Percentiles rank a stretch among this genome's conserved stretches.
These are phyloP conservation scores for Blastobasis lacticolella DNA, from an alignment of 2,888 invertebrate genomes.

Conservation along the genomic window DNA sequence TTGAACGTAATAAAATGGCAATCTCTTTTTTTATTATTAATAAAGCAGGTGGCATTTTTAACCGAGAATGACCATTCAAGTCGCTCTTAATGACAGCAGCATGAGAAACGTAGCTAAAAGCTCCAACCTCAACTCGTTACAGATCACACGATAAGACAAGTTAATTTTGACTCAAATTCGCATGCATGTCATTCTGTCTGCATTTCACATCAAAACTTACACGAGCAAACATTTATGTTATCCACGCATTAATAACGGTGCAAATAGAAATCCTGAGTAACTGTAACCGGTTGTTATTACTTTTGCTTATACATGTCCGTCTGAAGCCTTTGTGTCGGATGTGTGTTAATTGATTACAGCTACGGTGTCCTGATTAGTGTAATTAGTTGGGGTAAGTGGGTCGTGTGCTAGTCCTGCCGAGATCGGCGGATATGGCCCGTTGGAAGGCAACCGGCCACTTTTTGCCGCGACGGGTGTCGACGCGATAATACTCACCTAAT, in stretches of 20 bases:
- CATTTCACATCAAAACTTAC: slow-evolving; percentile 22
- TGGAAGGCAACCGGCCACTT: slow-evolving; percentile 33
- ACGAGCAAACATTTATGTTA: slow-evolving; percentile 31
- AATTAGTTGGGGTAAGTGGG: slow-evolving; percentile 46
- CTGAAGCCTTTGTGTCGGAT: slow-evolving; percentile 36
- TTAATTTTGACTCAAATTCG: slow-evolving; percentile 13
- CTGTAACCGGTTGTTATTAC: slow-evolving; percentile 26
- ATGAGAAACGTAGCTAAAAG: too few relatives aligned
- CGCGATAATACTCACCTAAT: slow-evolving; percentile 47
- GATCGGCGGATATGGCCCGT: slow-evolving; percentile 22
- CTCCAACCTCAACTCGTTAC: slow-evolving; percentile 9
- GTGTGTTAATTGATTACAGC: slow-evolving; percentile 60
- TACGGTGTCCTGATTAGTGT: slow-evolving; percentile 45
- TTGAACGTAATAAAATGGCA: too few relatives aligned
- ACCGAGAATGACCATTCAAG: not conserved
- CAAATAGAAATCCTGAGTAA: slow-evolving; percentile 25
- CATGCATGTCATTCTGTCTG: slow-evolving; percentile 24
- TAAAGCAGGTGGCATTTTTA: not conserved
- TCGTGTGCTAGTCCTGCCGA: slow-evolving; percentile 29
- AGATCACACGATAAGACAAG: slow-evolving; percentile 21
- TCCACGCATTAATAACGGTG: slow-evolving; percentile 40
- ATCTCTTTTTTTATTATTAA: too few relatives aligned
- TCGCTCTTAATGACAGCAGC: too few relatives aligned
- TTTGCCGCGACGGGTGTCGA: slow-evolving; percentile 53
- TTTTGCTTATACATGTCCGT: slow-evolving; percentile 13